A percentile compares a stretch with the other conserved stretches of the same genome.
These are phyloP conservation scores for Cyanoderma ruficeps DNA, from an alignment of 2,113 vertebrate species.

Conservation along the genomic window DNA sequence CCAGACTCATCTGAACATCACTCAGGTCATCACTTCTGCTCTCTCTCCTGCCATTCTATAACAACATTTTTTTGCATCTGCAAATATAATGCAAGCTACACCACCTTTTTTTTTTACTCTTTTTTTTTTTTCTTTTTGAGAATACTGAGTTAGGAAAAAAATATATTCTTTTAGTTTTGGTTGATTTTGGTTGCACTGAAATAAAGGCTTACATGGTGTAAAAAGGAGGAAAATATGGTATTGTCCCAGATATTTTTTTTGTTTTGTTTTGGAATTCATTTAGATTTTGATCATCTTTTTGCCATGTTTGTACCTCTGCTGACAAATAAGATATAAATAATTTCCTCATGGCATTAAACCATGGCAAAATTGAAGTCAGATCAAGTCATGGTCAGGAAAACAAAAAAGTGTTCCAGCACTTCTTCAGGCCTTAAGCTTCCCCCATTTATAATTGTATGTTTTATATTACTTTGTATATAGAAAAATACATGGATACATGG, in stretches of 20 bases:
- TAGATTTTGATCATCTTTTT: not conserved
- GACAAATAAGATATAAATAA: not conserved
- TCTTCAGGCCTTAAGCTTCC: not conserved
- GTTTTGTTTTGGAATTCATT: not conserved
- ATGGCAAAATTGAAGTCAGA: not conserved
- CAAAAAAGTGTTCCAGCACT: not conserved
- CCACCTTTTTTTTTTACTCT: no score
- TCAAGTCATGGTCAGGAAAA: not conserved
- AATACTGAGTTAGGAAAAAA: not conserved
- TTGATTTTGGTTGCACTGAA: not conserved
- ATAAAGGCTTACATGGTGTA: not conserved
- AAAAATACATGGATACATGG: rapidly evolving
- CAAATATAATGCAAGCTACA: not conserved
- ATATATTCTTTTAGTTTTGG: not conserved
- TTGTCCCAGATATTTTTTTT: not conserved
- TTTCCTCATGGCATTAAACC: not conserved
- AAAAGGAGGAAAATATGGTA: not conserved
- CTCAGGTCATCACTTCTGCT: not conserved
- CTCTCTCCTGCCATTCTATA: not conserved
- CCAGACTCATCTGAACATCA: not conserved
- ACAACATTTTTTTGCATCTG: not conserved
- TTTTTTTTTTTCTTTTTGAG: not conserved
- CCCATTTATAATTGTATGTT: not conserved
- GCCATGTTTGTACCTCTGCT: not conserved
- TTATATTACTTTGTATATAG: not conserved